A percentile compares a stretch with the other conserved stretches of the same genome.
phyloP scores from a whole-genome alignment of 1,140 invertebrate genomes.

The Homarus americanus region DNA sequence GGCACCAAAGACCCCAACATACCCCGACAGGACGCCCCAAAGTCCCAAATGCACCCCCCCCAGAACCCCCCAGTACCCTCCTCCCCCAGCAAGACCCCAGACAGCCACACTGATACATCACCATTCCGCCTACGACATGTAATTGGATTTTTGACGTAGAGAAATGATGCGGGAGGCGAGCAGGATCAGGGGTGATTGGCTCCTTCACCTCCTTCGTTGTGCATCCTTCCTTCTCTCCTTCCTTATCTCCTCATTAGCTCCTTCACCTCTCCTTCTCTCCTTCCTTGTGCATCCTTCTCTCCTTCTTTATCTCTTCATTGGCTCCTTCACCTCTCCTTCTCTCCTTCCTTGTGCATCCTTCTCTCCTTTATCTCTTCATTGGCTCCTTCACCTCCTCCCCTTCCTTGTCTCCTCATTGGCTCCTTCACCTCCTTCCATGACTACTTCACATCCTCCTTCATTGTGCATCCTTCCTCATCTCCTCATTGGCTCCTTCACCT shows the following conservation, averaged over 20 bases:
- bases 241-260: neutral
- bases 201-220: no score
- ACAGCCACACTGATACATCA: conserved; percentile 51
- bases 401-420: no score
- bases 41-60: no score
- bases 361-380: no score
- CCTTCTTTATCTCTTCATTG: neutral
- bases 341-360: neutral
- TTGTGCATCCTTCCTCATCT: neutral
- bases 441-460: no score
- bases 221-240: neutral
- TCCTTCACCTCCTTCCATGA: no score
- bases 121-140: conserved; percentile 56
- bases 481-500: neutral
- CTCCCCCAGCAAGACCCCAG: no score
- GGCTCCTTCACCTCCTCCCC: no score
- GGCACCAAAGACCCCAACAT: no score
- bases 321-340: neutral
- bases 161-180: conserved; percentile 47
- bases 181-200: conserved; percentile 46
- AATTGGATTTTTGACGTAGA: conserved; percentile 70
- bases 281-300: neutral
- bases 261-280: conserved; percentile 11
- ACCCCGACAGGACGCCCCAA: no score
- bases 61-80: no score